phyloP scores from a whole-genome alignment of 2,113 vertebrate species.

The Gymnarchus niloticus region DNA sequence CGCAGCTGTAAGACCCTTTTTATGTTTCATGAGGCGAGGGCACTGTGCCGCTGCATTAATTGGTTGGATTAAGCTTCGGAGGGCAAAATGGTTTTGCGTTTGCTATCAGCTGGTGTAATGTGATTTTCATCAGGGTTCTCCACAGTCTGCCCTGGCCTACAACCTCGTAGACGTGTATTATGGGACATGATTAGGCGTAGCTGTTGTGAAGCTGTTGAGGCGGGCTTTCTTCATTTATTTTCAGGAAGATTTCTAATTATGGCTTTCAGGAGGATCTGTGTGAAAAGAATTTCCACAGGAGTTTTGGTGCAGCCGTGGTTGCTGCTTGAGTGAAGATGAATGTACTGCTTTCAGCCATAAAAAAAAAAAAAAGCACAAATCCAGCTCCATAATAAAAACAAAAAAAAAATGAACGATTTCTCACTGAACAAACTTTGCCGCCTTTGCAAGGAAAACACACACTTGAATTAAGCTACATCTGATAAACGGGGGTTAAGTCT shows the following conservation, averaged over 20 bases:
- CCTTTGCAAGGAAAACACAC: not conserved
- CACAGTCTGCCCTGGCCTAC: too few species aligned
- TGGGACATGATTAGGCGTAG: not conserved
- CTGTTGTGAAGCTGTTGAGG: not conserved
- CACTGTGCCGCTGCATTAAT: constrained; percentile 3
- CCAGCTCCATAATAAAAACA: not conserved
- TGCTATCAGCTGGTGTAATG: constrained; percentile 2
- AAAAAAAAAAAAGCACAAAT: not conserved
- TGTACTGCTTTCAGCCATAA: not conserved
- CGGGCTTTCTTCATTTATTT: too few species aligned
- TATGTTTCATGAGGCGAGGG: not conserved
- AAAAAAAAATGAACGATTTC: not conserved
- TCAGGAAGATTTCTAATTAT: not conserved
- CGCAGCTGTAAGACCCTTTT: not conserved
- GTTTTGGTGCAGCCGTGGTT: not conserved
- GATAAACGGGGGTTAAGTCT: not conserved
- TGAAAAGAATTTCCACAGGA: not conserved
- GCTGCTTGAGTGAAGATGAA: not conserved
- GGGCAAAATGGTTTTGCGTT: constrained; percentile 1
- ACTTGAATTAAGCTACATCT: not conserved
- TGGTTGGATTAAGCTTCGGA: not conserved
- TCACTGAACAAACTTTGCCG: not conserved
- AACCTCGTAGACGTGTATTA: not conserved
- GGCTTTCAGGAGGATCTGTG: not conserved
- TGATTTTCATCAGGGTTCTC: not conserved